Conservation (phyloP, 1,140 invertebrate genomes). For the Pygmarrhopalites habei region DNA sequence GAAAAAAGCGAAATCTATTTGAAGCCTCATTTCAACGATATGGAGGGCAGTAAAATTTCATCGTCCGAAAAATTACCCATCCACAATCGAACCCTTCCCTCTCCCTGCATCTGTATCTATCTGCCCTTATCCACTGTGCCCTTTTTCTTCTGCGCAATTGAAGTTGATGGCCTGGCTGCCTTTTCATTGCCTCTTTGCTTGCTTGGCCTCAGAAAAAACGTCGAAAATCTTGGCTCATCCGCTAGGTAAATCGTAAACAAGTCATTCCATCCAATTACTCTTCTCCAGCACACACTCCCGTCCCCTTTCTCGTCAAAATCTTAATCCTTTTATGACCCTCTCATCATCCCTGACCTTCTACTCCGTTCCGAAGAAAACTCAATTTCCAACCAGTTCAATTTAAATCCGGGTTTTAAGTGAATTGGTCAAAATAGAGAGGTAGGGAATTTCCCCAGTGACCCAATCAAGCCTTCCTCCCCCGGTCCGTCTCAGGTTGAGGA, state of each 20-base stretch:
- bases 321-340: no score
- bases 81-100: background rate
- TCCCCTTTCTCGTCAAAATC: no score
- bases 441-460: no score
- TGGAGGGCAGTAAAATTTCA: conserved; percentile 18
- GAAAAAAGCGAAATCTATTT: conserved; percentile 12
- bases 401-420: no score
- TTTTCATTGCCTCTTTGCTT: no score
- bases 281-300: background rate
- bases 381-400: no score
- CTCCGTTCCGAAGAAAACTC: no score
- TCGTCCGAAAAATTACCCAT: conserved; percentile 18
- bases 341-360: no score
- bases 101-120: background rate
- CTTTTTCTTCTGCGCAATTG: conserved; percentile 2
- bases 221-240: conserved; percentile 7
- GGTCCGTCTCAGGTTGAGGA: no score
- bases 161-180: background rate
- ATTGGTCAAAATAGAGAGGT: no score
- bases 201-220: background rate
- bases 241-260: conserved; percentile 8
- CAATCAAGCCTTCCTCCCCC: no score
- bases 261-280: conserved; percentile 4
- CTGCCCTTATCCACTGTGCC: background rate
- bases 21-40: conserved; percentile 12